Evolutionary conservation across 1,140 invertebrate genomes (phyloP).

Genomic region (Tribolium madens): DNA sequence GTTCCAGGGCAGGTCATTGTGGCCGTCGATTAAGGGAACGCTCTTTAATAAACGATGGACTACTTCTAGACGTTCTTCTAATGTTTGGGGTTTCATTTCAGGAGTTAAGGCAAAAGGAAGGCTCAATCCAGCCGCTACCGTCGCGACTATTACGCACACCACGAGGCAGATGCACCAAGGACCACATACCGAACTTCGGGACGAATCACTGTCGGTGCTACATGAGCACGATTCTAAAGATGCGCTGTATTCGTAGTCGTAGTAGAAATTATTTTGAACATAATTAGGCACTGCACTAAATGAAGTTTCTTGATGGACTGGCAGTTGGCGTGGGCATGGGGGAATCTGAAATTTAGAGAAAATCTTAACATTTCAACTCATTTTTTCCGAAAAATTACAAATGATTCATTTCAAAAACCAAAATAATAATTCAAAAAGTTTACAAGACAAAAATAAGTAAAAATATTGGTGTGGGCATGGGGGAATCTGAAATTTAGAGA

Average conservation of each 20-base stretch:
- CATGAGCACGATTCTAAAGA: conserved; percentile 61
- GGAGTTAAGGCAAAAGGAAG: conserved; percentile 60
- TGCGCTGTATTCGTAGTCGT: conserved; percentile 51
- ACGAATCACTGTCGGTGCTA: conserved; percentile 56
- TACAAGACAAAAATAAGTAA: too few relatives aligned
- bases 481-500: conserved; percentile 55
- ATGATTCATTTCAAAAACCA: too few relatives aligned
- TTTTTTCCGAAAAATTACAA: too few relatives aligned
- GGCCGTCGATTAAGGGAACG: conserved; percentile 77
- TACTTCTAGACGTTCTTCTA: conserved; percentile 57
- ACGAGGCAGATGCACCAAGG: conserved; percentile 63
- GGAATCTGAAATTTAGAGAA: conserved; percentile 55
- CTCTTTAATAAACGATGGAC: conserved; percentile 69
- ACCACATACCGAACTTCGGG: conserved; percentile 52
- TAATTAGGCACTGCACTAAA: conserved; percentile 59
- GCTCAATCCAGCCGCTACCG: conserved; percentile 60
- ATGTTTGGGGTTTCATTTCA: conserved; percentile 50
- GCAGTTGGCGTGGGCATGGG: conserved; percentile 53
- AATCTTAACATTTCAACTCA: neutral
- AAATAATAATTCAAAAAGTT: too few relatives aligned
- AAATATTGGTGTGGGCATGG: conserved; percentile 54
- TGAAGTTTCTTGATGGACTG: conserved; percentile 55
- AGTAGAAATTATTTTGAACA: conserved; percentile 55
- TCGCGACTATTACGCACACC: conserved; percentile 61
- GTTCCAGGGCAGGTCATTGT: conserved; percentile 91